Conservation (phyloP, 2,797 vertebrate species). For the Orientallactaga sibirica region DNA sequence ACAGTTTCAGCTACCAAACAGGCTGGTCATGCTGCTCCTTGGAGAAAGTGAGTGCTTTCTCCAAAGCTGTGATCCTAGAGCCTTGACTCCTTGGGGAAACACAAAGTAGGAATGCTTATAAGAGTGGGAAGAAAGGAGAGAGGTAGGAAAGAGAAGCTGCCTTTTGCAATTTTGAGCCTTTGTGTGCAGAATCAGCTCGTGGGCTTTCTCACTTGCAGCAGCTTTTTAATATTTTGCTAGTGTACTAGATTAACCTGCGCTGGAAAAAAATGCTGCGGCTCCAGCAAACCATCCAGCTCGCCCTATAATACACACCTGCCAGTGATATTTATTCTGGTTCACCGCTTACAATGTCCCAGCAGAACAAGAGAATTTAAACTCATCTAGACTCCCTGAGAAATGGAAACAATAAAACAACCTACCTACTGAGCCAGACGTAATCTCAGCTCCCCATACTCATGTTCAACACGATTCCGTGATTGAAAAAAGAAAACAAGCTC, state of each 20-base stretch:
- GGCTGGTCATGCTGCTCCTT: neutral
- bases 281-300: constrained; percentile 73
- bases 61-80: neutral
- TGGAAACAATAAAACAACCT: constrained; percentile 83
- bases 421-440: constrained; percentile 80
- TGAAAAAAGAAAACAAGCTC: constrained; percentile 1
- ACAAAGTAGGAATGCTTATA: constrained; percentile 35
- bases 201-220: constrained; percentile 53
- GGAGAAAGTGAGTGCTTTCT: constrained; percentile 5
- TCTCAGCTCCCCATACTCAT: constrained; percentile 75
- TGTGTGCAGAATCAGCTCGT: constrained; percentile 21
- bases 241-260: constrained; percentile 79
- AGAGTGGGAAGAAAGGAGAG: neutral
- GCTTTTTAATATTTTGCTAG: constrained; percentile 79
- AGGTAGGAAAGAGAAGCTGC: neutral
- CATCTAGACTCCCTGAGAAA: constrained; percentile 84
- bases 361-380: constrained; percentile 84
- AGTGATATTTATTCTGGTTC: constrained; percentile 85
- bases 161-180: neutral
- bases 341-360: constrained; percentile 81
- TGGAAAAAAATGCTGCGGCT: constrained; percentile 72
- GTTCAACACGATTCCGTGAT: constrained; percentile 79
- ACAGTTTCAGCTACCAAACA: neutral
- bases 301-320: constrained; percentile 82
- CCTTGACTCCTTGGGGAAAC: neutral